Evolutionary conservation across 1,140 invertebrate genomes (phyloP).

Genomic region (Drosophila aff.): DNA sequence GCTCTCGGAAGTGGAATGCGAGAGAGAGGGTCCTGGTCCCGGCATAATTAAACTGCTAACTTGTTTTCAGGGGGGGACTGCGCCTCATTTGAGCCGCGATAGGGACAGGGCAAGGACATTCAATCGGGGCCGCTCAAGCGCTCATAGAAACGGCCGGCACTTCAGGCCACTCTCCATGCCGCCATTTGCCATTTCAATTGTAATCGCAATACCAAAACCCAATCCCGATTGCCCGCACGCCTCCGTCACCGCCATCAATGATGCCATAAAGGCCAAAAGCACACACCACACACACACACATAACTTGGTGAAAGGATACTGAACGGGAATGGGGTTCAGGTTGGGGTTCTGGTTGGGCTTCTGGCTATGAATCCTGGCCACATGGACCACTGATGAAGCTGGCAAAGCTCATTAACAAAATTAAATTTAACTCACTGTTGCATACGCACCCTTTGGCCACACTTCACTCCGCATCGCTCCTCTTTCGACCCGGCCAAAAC

Average conservation of each 20-base stretch:
- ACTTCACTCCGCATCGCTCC: neutral
- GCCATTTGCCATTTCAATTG: constrained; percentile 10
- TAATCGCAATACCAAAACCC: constrained; percentile 13
- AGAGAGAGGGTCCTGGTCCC: neutral
- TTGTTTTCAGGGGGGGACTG: neutral
- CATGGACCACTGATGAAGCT: constrained; percentile 37
- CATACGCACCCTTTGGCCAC: constrained; percentile 19
- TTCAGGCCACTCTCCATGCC: neutral
- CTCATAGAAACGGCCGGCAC: constrained; percentile 6
- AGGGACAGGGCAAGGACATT: constrained; percentile 4
- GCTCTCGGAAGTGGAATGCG: neutral
- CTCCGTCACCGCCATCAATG: constrained; percentile 13
- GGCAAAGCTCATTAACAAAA: constrained; percentile 75
- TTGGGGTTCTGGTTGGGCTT: too few relatives aligned
- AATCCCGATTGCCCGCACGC: neutral
- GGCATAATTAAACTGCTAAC: constrained; percentile 45
- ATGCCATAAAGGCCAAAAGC: constrained; percentile 19
- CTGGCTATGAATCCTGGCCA: neutral
- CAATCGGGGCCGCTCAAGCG: constrained; percentile 25
- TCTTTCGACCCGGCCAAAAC: neutral
- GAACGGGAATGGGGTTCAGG: neutral
- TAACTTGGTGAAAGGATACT: constrained; percentile 13
- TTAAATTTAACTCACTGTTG: constrained; percentile 70
- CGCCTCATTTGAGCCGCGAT: constrained; percentile 8
- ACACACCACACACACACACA: constrained; percentile 3